Conservation (phyloP, 1,140 invertebrate species). For the Eurytemora carolleeae region DNA sequence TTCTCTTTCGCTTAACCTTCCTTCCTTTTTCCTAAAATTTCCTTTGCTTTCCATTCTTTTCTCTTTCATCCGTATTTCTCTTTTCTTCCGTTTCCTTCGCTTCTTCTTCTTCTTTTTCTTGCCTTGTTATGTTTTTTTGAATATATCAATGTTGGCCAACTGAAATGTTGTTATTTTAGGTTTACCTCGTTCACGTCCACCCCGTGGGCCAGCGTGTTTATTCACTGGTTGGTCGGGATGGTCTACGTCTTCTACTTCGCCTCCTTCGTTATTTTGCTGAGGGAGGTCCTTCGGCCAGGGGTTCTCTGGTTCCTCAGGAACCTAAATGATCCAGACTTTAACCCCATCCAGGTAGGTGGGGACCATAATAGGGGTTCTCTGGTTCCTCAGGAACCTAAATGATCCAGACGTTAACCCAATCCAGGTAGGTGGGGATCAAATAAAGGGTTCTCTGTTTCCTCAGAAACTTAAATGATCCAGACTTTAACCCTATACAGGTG, state of each 20-base stretch:
- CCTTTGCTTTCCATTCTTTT: too few relatives aligned
- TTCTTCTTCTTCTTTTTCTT: too few relatives aligned
- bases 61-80: too few relatives aligned
- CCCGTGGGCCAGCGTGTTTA: constrained; percentile 89
- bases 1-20: too few relatives aligned
- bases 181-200: constrained; percentile 22
- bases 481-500: constrained; percentile 95
- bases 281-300: constrained; percentile 83
- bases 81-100: too few relatives aligned
- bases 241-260: constrained; percentile 99
- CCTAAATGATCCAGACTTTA: constrained; percentile 96
- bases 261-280: constrained; percentile 74
- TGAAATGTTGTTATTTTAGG: too few relatives aligned
- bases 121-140: too few relatives aligned
- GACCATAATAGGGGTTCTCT: constrained; percentile 66
- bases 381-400: constrained; percentile 91
- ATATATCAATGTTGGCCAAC: too few relatives aligned
- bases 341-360: constrained; percentile 71
- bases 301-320: constrained; percentile 93
- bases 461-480: constrained; percentile 91
- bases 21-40: too few relatives aligned
- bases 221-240: constrained; percentile 99
- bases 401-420: constrained; percentile 98
- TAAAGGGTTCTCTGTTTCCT: constrained; percentile 92
- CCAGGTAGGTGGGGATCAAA: too few relatives aligned